Evolutionary conservation across 2,888 invertebrate species (phyloP), one percentile per base, ranked within the genome.

Genomic region (Agriopis leucophaearia): DNA sequence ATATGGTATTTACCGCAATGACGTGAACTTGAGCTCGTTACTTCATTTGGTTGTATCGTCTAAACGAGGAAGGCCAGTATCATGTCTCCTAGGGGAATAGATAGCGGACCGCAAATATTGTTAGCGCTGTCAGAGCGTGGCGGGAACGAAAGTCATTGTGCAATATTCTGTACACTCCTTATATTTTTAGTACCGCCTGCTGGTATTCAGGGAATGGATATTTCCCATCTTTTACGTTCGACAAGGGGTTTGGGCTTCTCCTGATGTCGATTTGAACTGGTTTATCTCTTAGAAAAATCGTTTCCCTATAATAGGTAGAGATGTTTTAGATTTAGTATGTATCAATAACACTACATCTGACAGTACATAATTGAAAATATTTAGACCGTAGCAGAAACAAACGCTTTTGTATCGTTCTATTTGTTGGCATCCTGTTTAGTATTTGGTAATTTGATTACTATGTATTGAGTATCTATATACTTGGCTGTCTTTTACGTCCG

Each of bases 101-200:
- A 86, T 88, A 87, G 88, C 85, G 84, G 86, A 87, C 88, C 88
- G 90, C 90, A 91, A 91, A 91, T 88, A 83, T 85, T 88, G 84
- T 89, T 89, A 87, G 84, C 81, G 81, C 76, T 80, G 85, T 78
- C 83, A 85, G 90, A 91, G 88, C 90, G 89, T 90, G 78, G 81
- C 87, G 84, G 78, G 74, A 77, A 78, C 69, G 73, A 74, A 72
- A 75, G 67, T 77, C 80, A 83, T 85, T 88, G 86, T 86, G 74
- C 58, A 64, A 18, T 42, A n/a, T 51, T 54, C 51, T 60, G 35
- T 85, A 62, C 50, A 58, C 61, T 60, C 52, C 44, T 64, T 57
- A 62, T 78, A 74, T 40, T 60, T 81, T 78, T 77, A 74, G 66
- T 73, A 70, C 54, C 70, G 63, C 65, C 70, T 61, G 64, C 45